phyloP scores from a whole-genome alignment of 2,888 invertebrate species.

The Microdon myrmicae region DNA sequence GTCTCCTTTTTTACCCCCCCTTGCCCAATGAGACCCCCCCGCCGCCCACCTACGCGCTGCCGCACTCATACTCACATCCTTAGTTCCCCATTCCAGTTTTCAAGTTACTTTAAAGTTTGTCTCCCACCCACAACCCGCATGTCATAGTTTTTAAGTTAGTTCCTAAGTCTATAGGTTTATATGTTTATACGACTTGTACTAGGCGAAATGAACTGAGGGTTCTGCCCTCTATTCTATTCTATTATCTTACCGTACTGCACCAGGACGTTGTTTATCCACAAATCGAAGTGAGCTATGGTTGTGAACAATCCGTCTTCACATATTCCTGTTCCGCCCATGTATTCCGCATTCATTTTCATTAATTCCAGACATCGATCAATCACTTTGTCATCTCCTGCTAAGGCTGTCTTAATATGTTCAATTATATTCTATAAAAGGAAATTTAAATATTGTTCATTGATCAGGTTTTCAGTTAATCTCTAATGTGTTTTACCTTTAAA shows the following conservation, averaged over 20 bases:
- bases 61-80: too few species aligned
- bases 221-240: neutral
- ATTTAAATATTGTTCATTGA: neutral
- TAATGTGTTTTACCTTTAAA: slow-evolving; percentile 13
- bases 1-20: too few species aligned
- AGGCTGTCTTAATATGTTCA: slow-evolving; percentile 52
- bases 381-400: slow-evolving; percentile 52
- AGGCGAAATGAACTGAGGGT: too few species aligned
- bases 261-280: slow-evolving; percentile 74
- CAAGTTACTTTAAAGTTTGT: too few species aligned
- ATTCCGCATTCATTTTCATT: slow-evolving; percentile 50
- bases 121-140: too few species aligned
- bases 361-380: slow-evolving; percentile 54
- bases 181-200: too few species aligned
- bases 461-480: slow-evolving; percentile 5
- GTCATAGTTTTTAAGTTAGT: too few species aligned
- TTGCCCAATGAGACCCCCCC: too few species aligned
- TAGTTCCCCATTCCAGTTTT: too few species aligned
- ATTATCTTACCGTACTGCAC: slow-evolving; percentile 65
- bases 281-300: slow-evolving; percentile 70
- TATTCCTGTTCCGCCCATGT: slow-evolving; percentile 53
- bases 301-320: slow-evolving; percentile 67
- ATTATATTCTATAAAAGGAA: slow-evolving; percentile 40
- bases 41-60: too few species aligned
- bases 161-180: too few species aligned